Conservation (phyloP, 1,140 invertebrate species). For the Drosophila jambulina region DNA sequence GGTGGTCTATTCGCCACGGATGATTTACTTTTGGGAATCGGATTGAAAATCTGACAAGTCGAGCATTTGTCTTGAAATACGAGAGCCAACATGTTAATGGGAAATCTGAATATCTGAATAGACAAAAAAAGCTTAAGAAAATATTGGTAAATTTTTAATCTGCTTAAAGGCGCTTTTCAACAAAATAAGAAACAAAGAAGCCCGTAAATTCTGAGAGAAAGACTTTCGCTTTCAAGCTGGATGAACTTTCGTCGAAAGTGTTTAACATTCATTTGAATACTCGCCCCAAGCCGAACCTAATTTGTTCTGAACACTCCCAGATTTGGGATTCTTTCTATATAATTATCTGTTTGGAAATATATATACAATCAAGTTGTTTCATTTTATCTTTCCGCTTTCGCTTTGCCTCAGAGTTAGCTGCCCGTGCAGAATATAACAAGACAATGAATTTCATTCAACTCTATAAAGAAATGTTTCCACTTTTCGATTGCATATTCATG, state of each 20-base stretch:
- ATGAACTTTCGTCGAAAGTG: constrained; percentile 29
- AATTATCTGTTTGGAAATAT: not conserved
- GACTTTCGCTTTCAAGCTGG: constrained; percentile 25
- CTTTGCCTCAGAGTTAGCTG: constrained; percentile 2
- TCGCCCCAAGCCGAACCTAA: not conserved
- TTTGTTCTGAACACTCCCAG: constrained; percentile 7
- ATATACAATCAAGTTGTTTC: not conserved
- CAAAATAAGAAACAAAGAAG: not conserved
- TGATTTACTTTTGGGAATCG: constrained; percentile 3
- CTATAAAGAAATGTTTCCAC: constrained; percentile 51
- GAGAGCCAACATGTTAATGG: not conserved
- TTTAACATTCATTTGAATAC: constrained; percentile 5
- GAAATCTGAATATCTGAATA: not conserved
- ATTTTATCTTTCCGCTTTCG: constrained; percentile 48
- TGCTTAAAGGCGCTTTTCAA: constrained; percentile 16
- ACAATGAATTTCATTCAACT: constrained; percentile 48
- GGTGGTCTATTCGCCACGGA: constrained; percentile 9
- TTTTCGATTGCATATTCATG: constrained; percentile 46
- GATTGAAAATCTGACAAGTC: constrained; percentile 10
- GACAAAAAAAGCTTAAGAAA: not conserved
- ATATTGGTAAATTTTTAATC: constrained; percentile 6
- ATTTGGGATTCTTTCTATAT: constrained; percentile 1
- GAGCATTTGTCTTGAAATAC: constrained; percentile 4
- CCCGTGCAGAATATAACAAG: constrained; percentile 21
- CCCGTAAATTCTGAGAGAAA: constrained; percentile 9